Base-by-base conservation (phyloP, 2,113 vertebrate species). In the Dasyornis broadbenti region DNA sequence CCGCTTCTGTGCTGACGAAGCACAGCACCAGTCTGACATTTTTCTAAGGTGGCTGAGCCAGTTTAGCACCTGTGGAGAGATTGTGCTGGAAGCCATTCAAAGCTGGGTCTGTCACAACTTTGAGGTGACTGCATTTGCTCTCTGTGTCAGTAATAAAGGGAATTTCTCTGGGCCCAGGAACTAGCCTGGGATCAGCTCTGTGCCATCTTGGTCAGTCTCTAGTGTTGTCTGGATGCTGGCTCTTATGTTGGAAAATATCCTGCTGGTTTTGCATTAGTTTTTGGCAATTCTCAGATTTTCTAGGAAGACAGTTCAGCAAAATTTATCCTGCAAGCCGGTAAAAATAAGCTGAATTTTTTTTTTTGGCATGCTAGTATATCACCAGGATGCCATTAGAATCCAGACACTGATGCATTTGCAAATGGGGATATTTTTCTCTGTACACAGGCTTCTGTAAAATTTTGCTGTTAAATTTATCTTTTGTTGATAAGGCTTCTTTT, bases 241-340 rank as follows among this genome's bases (percentile, higher is more conserved):
- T 88, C 71, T 69, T 6, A 8, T 54, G n/a, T 20, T 95, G 89
- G 90, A 81, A 93, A 71, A 71, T 14, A 60, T 68, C 61, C 54
- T 81, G 57, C 84, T 91, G 56, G 47, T 75, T 92, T 77, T 94
- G 31, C 54, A 30, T 93, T 86, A 56, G n/a, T 3, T 86, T 86
- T 90, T 94, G 93, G 76, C 79, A 71, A 64, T 73, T 90, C 56
- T 89, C 50, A 53, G 75, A 35, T 94, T 95, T 63, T 93, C 93
- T 90, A 93, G 70, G 70, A 92, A 95, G 82, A 20, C 13, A 28
- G 35, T 31, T 92, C 52, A 94, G 88, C n/a, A 88, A 86, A 86
- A 93, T 75, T 54, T 68, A 18, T 37, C 52, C 60, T 90, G 31
- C 71, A 88, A 91, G 39, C 53, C 4, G 16, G 23, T 49, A 70